phyloP scores from a whole-genome alignment of 2,797 vertebrate species.

The Scolopax rusticola region DNA sequence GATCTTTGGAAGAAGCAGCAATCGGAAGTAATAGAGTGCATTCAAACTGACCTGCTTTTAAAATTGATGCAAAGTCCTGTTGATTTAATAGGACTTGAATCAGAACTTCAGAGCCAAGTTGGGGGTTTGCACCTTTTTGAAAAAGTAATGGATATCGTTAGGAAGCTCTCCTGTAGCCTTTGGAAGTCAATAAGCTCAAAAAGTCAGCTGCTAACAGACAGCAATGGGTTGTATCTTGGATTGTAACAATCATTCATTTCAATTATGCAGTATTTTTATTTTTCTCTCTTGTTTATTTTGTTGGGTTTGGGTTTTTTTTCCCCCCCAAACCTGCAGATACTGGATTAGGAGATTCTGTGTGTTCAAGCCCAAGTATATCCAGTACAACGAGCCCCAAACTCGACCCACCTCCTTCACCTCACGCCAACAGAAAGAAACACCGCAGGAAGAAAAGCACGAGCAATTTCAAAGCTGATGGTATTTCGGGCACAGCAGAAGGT shows the following conservation, averaged over 20 bases:
- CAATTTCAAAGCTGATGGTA: conserved; percentile 95
- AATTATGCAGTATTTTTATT: neutral
- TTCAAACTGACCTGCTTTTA: neutral
- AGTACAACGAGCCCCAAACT: conserved; percentile 95
- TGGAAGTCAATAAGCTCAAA: neutral
- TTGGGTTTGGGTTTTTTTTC: neutral
- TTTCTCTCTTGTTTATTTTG: neutral
- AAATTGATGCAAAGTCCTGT: neutral
- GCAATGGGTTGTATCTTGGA: neutral
- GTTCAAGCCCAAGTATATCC: conserved; percentile 96
- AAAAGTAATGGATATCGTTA: neutral
- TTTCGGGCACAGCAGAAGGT: conserved; percentile 95
- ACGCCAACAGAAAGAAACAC: conserved; percentile 98
- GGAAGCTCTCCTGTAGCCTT: neutral
- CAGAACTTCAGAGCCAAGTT: neutral
- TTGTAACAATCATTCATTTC: neutral
- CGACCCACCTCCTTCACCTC: conserved; percentile 95
- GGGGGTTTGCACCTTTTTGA: neutral
- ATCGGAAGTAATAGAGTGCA: neutral
- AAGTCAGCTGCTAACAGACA: neutral
- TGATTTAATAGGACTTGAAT: neutral
- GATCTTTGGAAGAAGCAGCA: neutral
- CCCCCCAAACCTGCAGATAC: conserved; percentile 81
- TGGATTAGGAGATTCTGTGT: conserved; percentile 91
- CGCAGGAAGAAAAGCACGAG: conserved; percentile 98